Percentiles rank a stretch among this genome's conserved stretches.
These are phyloP conservation scores for Morpho achilles DNA, from an alignment of 2,888 invertebrate genomes.

Conservation along the genomic window DNA sequence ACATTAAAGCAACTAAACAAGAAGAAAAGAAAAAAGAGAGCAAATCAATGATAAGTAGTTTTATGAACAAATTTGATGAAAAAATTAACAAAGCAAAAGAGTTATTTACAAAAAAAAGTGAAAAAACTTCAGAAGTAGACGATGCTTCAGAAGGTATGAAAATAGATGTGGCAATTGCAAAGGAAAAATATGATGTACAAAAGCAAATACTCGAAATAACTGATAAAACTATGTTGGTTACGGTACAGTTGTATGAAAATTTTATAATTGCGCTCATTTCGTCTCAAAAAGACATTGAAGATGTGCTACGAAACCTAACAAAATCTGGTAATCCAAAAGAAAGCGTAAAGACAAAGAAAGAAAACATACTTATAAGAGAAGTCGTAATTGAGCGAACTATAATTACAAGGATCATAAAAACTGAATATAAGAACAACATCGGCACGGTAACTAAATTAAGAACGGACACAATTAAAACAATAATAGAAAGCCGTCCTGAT, in stretches of 20 bases:
- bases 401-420: slow-evolving; percentile 32
- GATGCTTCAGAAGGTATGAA: slow-evolving; percentile 10
- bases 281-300: slow-evolving; percentile 29
- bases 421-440: slow-evolving; percentile 27
- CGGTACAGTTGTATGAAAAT: slow-evolving; percentile 17
- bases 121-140: slow-evolving; percentile 23
- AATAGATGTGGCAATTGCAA: background rate
- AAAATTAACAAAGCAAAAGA: slow-evolving; percentile 44
- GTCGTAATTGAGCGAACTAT: slow-evolving; percentile 27
- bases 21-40: slow-evolving; percentile 37
- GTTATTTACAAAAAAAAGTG: slow-evolving; percentile 37
- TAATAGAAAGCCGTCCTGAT: slow-evolving; percentile 29
- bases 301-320: slow-evolving; percentile 23
- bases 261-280: slow-evolving; percentile 23
- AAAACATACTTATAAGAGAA: slow-evolving; percentile 24
- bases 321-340: slow-evolving; percentile 31
- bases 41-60: slow-evolving; percentile 38
- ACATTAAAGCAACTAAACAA: slow-evolving; percentile 22
- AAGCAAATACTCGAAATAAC: slow-evolving; percentile 5
- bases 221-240: slow-evolving; percentile 12
- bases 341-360: slow-evolving; percentile 27
- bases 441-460: slow-evolving; percentile 29
- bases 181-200: slow-evolving; percentile 2
- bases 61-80: slow-evolving; percentile 44
- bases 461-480: slow-evolving; percentile 31